Percentiles rank a stretch among this genome's conserved stretches.
These are phyloP conservation scores for Alligator mississippiensis DNA, from an alignment of 2,113 vertebrate species.

Conservation along the genomic window DNA sequence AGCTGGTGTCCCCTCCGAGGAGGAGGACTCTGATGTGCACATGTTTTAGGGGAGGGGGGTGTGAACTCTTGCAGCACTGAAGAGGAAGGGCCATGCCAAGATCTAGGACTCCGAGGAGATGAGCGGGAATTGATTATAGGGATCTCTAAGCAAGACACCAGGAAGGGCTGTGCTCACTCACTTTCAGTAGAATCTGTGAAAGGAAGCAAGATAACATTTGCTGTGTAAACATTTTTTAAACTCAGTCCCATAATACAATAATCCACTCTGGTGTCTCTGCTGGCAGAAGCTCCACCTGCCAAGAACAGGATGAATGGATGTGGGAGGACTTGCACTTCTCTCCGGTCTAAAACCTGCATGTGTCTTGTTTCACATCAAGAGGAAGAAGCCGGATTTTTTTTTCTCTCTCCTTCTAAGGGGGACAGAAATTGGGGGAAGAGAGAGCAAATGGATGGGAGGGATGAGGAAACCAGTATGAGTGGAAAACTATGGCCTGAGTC, in stretches of 20 bases:
- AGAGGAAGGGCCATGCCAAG: background rate
- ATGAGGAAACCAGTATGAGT: rapidly evolving
- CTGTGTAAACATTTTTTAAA: background rate
- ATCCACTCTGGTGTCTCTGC: rapidly evolving
- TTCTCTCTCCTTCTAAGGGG: background rate
- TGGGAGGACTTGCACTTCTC: background rate
- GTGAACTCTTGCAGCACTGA: background rate
- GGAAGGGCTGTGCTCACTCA: background rate
- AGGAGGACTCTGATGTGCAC: slow-evolving; percentile 34
- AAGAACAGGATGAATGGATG: background rate
- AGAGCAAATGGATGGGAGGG: background rate
- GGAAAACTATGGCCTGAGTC: background rate
- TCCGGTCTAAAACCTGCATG: background rate
- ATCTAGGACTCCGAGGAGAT: background rate
- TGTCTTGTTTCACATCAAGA: background rate
- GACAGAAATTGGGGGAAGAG: background rate
- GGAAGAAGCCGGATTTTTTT: background rate
- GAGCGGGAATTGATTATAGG: background rate
- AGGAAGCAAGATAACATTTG: background rate
- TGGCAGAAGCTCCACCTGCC: background rate
- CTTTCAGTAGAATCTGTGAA: background rate
- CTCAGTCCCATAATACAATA: background rate
- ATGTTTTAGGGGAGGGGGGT: background rate
- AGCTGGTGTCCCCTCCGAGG: background rate
- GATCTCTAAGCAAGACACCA: background rate